Evolutionary conservation across 2,113 vertebrate species (phyloP).

Genomic region (Sebastes fasciatus): DNA sequence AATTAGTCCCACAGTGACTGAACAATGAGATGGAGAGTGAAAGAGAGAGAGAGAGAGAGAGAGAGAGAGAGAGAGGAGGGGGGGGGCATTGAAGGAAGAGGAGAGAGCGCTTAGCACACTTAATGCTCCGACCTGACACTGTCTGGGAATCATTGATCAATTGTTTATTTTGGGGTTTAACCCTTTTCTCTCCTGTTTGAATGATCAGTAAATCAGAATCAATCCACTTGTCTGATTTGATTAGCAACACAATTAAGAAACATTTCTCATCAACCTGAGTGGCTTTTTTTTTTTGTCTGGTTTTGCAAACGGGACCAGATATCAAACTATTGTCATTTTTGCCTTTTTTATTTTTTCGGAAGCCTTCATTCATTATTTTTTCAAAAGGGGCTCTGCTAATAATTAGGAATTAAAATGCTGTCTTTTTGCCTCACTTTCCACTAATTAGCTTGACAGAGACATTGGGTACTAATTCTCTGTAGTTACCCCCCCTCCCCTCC

Average conservation of each 20-base stretch:
- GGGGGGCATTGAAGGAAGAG: conserved; percentile 53
- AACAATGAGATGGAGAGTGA: conserved; percentile 86
- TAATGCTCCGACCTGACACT: conserved; percentile 78
- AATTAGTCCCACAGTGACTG: conserved; percentile 99
- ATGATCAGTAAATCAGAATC: conserved; percentile 23
- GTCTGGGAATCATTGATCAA: conserved; percentile 74
- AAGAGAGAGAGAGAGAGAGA: conserved; percentile 15
- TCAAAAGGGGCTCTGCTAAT: conserved; percentile 72
- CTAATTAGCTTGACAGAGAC: conserved; percentile 81
- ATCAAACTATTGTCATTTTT: conserved; percentile 62
- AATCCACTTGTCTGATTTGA: conserved; percentile 20
- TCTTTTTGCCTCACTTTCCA: conserved; percentile 72
- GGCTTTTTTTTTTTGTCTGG: not conserved
- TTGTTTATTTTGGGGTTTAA: conserved; percentile 42
- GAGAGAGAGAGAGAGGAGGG: conserved; percentile 70
- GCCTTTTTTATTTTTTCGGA: conserved; percentile 22
- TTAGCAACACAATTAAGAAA: conserved; percentile 5
- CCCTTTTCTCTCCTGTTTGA: conserved; percentile 10
- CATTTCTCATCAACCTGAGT: not conserved
- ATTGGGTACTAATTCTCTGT: conserved; percentile 68
- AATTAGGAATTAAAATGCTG: conserved; percentile 86
- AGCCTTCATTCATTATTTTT: conserved; percentile 65
- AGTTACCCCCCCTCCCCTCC: conserved; percentile 27
- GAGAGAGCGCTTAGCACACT: conserved; percentile 83
- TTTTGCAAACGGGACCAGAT: conserved; percentile 30